Base-by-base conservation (phyloP, 2,113 vertebrate species). In the Ceyx cyanopectus region DNA sequence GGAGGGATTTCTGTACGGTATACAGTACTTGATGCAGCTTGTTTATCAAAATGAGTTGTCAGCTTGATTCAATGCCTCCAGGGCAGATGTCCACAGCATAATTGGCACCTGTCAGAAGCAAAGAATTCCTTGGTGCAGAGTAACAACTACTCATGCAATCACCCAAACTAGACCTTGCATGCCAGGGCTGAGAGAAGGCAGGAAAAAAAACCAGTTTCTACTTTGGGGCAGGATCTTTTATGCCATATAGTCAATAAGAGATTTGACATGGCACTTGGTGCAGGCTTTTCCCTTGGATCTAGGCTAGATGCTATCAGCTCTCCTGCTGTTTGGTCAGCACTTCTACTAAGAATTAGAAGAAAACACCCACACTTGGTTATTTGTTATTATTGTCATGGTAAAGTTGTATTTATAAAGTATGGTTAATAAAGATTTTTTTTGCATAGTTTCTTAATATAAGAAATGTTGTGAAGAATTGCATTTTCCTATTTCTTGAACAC, bases 41-140 rank as follows among this genome's bases (percentile, higher is more conserved):
- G 94, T 97, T 98, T 97, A 97, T 91, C 66, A 94, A 95, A 96
- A 96, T 96, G 92, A 96, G 91, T 94, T 93, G 94, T 95, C 92
- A 94, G 81, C 89, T 93, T 93, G 90, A 92, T 92, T 95, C 90
- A 93, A 83, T 94, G 90, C 72, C 93, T 95, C 65, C 53, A 84
- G 92, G 91, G 96, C 95, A 95, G 94, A 95, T 91, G 92, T 96
- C 94, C 93, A 62, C 27, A 85, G 58, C 30, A 62, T 96, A 94
- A 96, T 89, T 96, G 94, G 91, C 95, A 96, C 94, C 86, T 96
- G 91, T 89, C 94, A 93, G 74, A 93, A 92, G 50, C 62, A 79
- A 87, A 93, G 81, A 81, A 95, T 95, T 94, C 90, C 77, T 89
- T 95, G 91, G 88, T 95, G 84, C 50, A 69, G 69, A 86, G 77